Percentiles rank a stretch among this genome's conserved stretches.
Evolutionary conservation across 1,140 invertebrate species (phyloP).

Genomic region (Pemphigus obesinymphae): DNA sequence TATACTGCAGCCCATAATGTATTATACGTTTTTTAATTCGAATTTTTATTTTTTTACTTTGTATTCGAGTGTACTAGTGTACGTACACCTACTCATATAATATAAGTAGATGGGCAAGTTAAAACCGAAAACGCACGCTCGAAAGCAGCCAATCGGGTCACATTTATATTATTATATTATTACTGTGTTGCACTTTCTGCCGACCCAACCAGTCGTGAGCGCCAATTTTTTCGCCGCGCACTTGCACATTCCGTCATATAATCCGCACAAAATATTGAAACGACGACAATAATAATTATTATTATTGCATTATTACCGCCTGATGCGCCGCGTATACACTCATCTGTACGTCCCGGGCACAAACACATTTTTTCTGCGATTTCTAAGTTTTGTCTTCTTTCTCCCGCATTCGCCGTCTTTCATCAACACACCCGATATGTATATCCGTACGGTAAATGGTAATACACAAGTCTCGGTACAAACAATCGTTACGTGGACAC

Average conservation of each 20-base stretch:
- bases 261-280: not conserved
- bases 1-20: no score
- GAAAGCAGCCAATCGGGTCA: not conserved
- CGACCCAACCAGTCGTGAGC: not conserved
- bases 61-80: no score
- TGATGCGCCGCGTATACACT: not conserved
- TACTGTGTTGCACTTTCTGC: not conserved
- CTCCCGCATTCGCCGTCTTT: not conserved
- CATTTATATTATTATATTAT: no score
- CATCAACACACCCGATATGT: not conserved
- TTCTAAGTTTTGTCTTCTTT: not conserved
- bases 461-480: not conserved
- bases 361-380: slow-evolving; percentile 7
- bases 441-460: not conserved
- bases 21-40: no score
- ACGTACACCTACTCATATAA: no score
- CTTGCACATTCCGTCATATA: not conserved
- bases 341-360: not conserved
- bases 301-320: not conserved
- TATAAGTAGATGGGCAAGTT: no score
- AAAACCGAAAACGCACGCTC: not conserved
- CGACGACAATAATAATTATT: not conserved
- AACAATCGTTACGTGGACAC: not conserved
- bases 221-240: not conserved
- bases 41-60: no score